Conservation (phyloP, 2,888 invertebrate species). For the Frankliniella intonsa region DNA sequence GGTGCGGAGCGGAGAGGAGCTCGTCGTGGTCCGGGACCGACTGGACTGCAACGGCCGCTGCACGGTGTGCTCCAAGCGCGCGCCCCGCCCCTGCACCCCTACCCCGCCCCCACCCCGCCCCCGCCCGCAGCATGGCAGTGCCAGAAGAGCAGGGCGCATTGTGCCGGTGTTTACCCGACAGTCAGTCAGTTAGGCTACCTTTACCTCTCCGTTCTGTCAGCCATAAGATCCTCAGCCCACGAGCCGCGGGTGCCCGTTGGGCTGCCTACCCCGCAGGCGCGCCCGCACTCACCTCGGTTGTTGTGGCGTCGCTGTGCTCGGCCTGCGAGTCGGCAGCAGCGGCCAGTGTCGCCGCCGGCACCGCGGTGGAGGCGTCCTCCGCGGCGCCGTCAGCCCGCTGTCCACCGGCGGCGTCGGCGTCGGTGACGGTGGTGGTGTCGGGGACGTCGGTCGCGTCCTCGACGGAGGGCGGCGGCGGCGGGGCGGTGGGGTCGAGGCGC, state of each 20-base stretch:
- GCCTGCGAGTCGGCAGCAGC: not conserved
- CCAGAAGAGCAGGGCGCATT: not conserved
- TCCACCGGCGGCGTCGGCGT: not conserved
- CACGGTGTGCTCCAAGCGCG: too few species aligned
- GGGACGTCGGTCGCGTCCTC: slow-evolving; percentile 41
- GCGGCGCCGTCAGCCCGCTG: slow-evolving; percentile 35
- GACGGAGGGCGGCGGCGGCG: slow-evolving; percentile 32
- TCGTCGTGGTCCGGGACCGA: too few species aligned
- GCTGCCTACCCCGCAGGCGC: slow-evolving; percentile 15
- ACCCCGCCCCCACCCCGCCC: not conserved
- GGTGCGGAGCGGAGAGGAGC: too few species aligned
- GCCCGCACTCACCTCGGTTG: not conserved
- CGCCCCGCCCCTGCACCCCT: too few species aligned
- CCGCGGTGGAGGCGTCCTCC: slow-evolving; percentile 28
- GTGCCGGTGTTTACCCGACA: not conserved
- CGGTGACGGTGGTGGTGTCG: slow-evolving; percentile 40
- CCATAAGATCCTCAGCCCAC: not conserved
- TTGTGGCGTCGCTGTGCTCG: not conserved
- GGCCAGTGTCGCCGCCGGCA: slow-evolving; percentile 34
- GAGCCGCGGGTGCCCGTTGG: not conserved
- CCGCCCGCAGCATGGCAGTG: not conserved
- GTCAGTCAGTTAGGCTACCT: not conserved
- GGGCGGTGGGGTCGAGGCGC: slow-evolving; percentile 42
- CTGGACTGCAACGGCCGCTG: too few species aligned
- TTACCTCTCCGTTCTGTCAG: not conserved